Conservation (phyloP, 2,797 vertebrate species). For the Microctenopoma stevenorrisi region DNA sequence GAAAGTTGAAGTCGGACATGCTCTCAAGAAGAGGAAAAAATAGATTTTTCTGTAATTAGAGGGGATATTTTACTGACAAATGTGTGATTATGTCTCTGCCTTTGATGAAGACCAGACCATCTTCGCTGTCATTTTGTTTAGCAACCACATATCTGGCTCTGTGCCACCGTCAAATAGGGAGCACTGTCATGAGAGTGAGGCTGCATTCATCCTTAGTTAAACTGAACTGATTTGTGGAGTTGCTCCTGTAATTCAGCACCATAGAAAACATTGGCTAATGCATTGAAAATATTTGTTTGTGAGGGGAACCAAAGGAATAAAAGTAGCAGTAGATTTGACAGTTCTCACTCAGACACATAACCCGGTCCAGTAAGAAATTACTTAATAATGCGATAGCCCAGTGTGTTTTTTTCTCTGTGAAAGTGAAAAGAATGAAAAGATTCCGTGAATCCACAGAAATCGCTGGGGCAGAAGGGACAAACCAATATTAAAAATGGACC, state of each 20-base stretch:
- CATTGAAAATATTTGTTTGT: slow-evolving; percentile 59
- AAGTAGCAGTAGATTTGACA: background rate
- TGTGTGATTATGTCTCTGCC: slow-evolving; percentile 57
- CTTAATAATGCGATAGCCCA: slow-evolving; percentile 1
- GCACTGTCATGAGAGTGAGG: slow-evolving; percentile 59
- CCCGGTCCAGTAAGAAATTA: slow-evolving; percentile 40
- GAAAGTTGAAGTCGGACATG: slow-evolving; percentile 46
- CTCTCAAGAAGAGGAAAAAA: slow-evolving; percentile 43
- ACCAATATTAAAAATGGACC: too few relatives aligned
- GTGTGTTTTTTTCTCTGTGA: too few relatives aligned
- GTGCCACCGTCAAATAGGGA: slow-evolving; percentile 73
- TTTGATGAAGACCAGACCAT: slow-evolving; percentile 74
- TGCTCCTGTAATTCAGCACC: slow-evolving; percentile 53
- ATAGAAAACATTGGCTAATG: slow-evolving; percentile 69
- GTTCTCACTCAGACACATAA: slow-evolving; percentile 55
- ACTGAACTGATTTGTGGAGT: slow-evolving; percentile 54
- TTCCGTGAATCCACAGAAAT: too few relatives aligned
- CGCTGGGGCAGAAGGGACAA: too few relatives aligned
- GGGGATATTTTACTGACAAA: slow-evolving; percentile 63
- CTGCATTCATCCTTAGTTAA: slow-evolving; percentile 64
- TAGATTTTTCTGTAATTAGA: slow-evolving; percentile 66
- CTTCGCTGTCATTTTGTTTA: slow-evolving; percentile 76
- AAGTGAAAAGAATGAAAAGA: too few relatives aligned
- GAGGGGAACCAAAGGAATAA: slow-evolving; percentile 22
- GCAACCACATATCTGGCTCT: slow-evolving; percentile 73